These are phyloP conservation scores for Dryobotodes eremita DNA, from an alignment of 2,888 invertebrate genomes.

Conservation along the genomic window DNA sequence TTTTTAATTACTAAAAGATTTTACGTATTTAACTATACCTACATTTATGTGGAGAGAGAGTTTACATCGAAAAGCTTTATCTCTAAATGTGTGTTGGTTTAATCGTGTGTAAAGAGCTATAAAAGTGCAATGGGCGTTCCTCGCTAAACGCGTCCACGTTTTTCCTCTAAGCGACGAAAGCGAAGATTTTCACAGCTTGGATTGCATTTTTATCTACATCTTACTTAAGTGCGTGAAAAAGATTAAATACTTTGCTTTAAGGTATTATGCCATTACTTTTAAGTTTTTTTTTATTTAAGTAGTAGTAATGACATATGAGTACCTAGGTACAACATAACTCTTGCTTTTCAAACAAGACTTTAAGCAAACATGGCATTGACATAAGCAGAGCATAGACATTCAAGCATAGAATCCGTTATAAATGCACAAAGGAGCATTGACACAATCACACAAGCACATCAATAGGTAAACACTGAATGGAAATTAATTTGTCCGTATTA, in stretches of 20 bases:
- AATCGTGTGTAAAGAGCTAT: constrained; percentile 71
- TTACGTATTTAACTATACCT: constrained; percentile 4
- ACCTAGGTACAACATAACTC: not conserved
- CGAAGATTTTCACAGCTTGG: constrained; percentile 65
- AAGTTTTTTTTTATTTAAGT: not conserved
- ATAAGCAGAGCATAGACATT: constrained; percentile 48
- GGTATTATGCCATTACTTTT: not conserved
- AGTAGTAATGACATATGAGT: not conserved
- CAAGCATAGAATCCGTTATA: constrained; percentile 58
- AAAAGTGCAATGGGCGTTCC: constrained; percentile 68
- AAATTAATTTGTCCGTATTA: constrained; percentile 81
- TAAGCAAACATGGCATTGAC: constrained; percentile 36
- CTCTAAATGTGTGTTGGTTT: constrained; percentile 67
- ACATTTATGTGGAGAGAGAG: constrained; percentile 18
- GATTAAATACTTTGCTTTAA: not conserved
- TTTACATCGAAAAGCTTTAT: constrained; percentile 58
- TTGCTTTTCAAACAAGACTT: not conserved
- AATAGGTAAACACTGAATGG: constrained; percentile 74
- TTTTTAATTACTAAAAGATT: constrained; percentile 23
- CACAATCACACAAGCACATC: constrained; percentile 70
- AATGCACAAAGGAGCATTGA: constrained; percentile 68
- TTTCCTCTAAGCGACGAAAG: constrained; percentile 65
- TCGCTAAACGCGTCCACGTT: constrained; percentile 68
- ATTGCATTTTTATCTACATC: constrained; percentile 52
- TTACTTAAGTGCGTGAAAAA: constrained; percentile 26